These are phyloP conservation scores for Myiozetetes cayanensis DNA, from an alignment of 2,113 vertebrate species.

Conservation along the genomic window DNA sequence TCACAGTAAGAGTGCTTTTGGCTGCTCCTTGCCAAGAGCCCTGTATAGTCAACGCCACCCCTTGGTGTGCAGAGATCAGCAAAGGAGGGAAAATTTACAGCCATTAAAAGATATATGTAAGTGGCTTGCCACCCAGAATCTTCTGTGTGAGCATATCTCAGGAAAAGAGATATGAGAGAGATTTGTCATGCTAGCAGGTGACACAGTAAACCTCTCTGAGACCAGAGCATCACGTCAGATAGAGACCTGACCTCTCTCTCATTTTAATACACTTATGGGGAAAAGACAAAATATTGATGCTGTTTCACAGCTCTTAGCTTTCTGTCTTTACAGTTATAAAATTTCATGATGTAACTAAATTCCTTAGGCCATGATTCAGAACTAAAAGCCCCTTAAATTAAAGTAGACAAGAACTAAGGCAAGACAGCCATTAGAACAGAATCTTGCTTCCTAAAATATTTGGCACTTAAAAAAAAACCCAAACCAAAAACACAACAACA, in stretches of 20 bases:
- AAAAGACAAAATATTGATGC: conserved; percentile 30
- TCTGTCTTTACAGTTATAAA: conserved; percentile 52
- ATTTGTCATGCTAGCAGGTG: conserved; percentile 42
- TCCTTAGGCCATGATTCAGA: conserved; percentile 43
- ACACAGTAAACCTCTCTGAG: conserved; percentile 22
- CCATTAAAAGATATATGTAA: not conserved
- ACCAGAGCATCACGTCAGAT: not conserved
- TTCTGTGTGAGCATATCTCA: not conserved
- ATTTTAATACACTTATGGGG: not conserved
- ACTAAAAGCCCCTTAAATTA: conserved; percentile 53
- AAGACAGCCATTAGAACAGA: conserved; percentile 59
- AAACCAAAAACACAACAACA: not conserved
- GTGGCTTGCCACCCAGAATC: not conserved
- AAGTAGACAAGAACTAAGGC: conserved; percentile 38
- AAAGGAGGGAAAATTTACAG: not conserved
- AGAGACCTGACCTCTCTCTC: not conserved
- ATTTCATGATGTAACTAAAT: conserved; percentile 57
- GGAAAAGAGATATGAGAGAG: not conserved
- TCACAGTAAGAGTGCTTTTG: not conserved
- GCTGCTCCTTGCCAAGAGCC: conserved; percentile 24
- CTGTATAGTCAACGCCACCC: conserved; percentile 29
- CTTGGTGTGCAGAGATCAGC: not conserved
- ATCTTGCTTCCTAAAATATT: conserved; percentile 53
- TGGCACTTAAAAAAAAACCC: not conserved
- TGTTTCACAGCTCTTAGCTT: conserved; percentile 46